These are phyloP conservation scores for Hirtodrosophila duncani DNA, from an alignment of 2,888 invertebrate species.

Conservation along the genomic window DNA sequence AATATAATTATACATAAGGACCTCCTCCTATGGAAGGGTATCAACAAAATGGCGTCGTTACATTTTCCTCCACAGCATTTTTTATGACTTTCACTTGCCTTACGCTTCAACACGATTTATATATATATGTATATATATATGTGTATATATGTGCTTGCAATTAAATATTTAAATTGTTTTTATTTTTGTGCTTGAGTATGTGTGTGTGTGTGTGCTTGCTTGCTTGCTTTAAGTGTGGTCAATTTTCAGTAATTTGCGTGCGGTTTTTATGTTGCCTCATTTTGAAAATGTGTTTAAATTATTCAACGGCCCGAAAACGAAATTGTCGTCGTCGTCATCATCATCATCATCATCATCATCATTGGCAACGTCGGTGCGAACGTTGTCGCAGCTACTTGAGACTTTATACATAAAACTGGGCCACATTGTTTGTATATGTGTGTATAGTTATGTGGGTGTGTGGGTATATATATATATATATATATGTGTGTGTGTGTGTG, in stretches of 20 bases:
- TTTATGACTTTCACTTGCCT: constrained; percentile 33
- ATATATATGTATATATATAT: constrained; percentile 47
- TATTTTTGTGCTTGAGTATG: constrained; percentile 1
- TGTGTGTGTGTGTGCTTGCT: constrained; percentile 10
- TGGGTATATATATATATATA: constrained; percentile 27
- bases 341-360: not conserved
- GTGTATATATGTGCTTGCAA: constrained; percentile 35
- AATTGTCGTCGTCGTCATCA: constrained; percentile 4
- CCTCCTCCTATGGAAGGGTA: constrained; percentile 13
- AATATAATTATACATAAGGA: too few relatives aligned
- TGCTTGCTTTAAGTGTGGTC: constrained; percentile 55
- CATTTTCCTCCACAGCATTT: constrained; percentile 27
- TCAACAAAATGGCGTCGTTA: constrained; percentile 15
- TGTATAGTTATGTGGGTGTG: not conserved
- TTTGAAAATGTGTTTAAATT: constrained; percentile 48
- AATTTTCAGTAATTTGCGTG: constrained; percentile 61
- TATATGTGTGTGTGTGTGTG: constrained; percentile 22
- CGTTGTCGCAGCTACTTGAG: constrained; percentile 41
- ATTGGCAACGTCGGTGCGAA: not conserved
- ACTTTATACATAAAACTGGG: constrained; percentile 19
- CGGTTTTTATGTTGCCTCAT: constrained; percentile 47
- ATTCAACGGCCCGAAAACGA: constrained; percentile 41
- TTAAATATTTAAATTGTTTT: constrained; percentile 68
- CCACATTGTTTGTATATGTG: constrained; percentile 7
- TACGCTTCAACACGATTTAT: constrained; percentile 28